phyloP scores from a whole-genome alignment of 2,888 invertebrate genomes.

The Callyntrura sp. region DNA sequence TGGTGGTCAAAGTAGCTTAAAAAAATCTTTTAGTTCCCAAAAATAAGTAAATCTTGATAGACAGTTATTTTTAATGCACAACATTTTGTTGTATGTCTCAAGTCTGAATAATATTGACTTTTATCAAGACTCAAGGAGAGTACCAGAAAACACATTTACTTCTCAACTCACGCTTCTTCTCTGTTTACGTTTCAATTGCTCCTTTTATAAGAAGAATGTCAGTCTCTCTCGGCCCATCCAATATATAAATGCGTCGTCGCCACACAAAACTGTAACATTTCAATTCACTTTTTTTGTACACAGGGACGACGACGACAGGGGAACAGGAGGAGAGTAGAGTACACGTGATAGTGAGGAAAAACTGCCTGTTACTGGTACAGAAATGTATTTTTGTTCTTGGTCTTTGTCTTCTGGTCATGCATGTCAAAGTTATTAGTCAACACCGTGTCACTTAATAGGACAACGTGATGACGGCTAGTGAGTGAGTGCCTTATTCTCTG shows the following conservation, averaged over 20 bases:
- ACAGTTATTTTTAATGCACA: background rate
- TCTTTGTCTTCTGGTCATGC: conserved; percentile 60
- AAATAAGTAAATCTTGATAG: background rate
- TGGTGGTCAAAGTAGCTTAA: background rate
- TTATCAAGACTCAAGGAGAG: background rate
- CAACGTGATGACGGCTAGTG: conserved; percentile 22
- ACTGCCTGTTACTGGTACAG: background rate
- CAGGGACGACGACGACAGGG: too few species aligned
- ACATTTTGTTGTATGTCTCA: background rate
- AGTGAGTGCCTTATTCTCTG: conserved; percentile 12
- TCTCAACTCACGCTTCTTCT: background rate
- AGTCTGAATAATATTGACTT: background rate
- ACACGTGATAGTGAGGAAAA: background rate
- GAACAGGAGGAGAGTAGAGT: background rate
- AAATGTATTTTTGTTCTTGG: conserved; percentile 28
- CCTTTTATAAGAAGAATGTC: background rate
- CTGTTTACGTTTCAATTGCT: background rate
- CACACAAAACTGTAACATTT: conserved; percentile 16
- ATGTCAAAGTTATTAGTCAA: conserved; percentile 55
- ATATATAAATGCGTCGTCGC: too few species aligned
- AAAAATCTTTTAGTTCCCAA: conserved; percentile 4
- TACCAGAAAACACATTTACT: too few species aligned
- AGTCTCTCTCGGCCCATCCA: background rate
- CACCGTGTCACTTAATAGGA: conserved; percentile 36
- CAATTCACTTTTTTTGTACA: background rate